A percentile compares a stretch with the other conserved stretches of the same genome.
Evolutionary conservation across 2,888 invertebrate species (phyloP).

Genomic region (Agriopis marginaria): DNA sequence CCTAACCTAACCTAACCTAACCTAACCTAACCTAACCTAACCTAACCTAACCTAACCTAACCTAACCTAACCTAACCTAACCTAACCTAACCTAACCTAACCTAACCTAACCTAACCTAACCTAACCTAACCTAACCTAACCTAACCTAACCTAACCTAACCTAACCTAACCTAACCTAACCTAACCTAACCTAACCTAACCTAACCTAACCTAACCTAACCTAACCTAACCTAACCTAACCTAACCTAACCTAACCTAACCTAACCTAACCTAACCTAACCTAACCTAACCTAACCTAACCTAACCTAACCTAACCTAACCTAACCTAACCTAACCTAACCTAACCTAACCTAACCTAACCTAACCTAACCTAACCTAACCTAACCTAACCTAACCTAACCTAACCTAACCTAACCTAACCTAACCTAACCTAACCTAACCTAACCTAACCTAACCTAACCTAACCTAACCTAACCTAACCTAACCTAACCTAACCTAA

Average conservation of each 20-base stretch:
- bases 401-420: slow-evolving; percentile 28
- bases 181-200: slow-evolving; percentile 5
- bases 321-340: slow-evolving; percentile 27
- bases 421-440: slow-evolving; percentile 19
- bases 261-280: slow-evolving; percentile 5
- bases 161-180: slow-evolving; percentile 5
- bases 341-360: slow-evolving; percentile 17
- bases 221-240: slow-evolving; percentile 5
- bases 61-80: no score
- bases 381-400: slow-evolving; percentile 28
- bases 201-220: slow-evolving; percentile 5
- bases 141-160: no score
- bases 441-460: not conserved
- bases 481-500: slow-evolving; percentile 32
- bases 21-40: no score
- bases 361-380: slow-evolving; percentile 19
- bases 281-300: slow-evolving; percentile 23
- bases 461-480: slow-evolving; percentile 30
- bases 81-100: no score
- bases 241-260: slow-evolving; percentile 5
- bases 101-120: no score
- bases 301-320: slow-evolving; percentile 28
- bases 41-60: no score
- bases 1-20: no score
- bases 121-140: no score